These are phyloP conservation scores for Apis cerana DNA, from an alignment of 1,140 invertebrate species.

Conservation along the genomic window DNA sequence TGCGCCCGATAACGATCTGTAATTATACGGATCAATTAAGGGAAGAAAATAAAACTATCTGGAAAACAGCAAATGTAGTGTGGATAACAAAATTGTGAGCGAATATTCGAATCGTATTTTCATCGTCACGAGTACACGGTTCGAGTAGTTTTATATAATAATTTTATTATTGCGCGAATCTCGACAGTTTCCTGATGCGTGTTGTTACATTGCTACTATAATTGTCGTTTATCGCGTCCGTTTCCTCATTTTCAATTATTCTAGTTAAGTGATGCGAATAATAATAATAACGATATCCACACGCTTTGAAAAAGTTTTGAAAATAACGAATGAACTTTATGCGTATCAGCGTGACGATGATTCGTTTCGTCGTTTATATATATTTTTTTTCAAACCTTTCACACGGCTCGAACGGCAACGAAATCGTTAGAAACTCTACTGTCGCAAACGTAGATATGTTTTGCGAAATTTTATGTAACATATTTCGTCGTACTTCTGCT, in stretches of 20 bases:
- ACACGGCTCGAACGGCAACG: slow-evolving; percentile 1
- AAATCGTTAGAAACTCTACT: slow-evolving; percentile 26
- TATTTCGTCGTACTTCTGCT: slow-evolving; percentile 50
- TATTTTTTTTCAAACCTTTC: not conserved
- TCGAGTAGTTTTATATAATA: slow-evolving; percentile 39
- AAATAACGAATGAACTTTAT: not conserved
- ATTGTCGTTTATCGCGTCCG: slow-evolving; percentile 69
- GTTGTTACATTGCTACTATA: slow-evolving; percentile 15
- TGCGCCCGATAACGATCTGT: not conserved
- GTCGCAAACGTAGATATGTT: slow-evolving; percentile 24
- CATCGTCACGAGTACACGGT: not conserved
- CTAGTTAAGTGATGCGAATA: not conserved
- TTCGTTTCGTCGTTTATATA: not conserved
- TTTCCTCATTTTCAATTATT: slow-evolving; percentile 56
- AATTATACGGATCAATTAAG: slow-evolving; percentile 22
- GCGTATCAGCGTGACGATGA: not conserved
- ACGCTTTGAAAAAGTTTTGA: not conserved
- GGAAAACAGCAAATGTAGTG: not conserved
- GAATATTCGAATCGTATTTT: not conserved
- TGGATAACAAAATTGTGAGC: not conserved
- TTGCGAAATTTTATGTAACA: slow-evolving; percentile 55
- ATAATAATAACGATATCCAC: not conserved
- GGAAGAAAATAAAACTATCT: not conserved
- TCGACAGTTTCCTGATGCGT: slow-evolving; percentile 19
- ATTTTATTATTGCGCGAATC: slow-evolving; percentile 24